These are phyloP conservation scores for Noctua pronuba DNA, from an alignment of 2,888 invertebrate species.

Conservation along the genomic window DNA sequence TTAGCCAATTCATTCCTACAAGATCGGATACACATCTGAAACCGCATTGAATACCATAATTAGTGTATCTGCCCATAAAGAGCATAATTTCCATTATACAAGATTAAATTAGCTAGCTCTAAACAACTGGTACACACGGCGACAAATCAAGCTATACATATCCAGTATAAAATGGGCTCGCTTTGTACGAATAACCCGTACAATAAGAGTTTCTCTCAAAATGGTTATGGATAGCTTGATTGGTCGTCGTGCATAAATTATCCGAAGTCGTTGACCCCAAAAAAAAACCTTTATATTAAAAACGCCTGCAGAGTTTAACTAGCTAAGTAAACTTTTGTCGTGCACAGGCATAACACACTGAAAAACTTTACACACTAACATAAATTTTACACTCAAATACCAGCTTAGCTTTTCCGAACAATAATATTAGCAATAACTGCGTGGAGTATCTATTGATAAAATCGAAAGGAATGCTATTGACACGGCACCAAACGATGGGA, in stretches of 20 bases:
- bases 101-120: not conserved
- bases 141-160: no score
- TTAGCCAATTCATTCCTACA: not conserved
- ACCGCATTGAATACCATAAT: not conserved
- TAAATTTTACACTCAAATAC: not conserved
- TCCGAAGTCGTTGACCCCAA: not conserved
- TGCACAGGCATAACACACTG: no score
- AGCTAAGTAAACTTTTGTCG: not conserved
- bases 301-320: not conserved
- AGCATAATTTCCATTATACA: not conserved
- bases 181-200: no score
- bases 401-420: not conserved
- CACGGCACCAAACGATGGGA: conserved; percentile 58
- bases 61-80: not conserved
- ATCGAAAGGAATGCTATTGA: conserved; percentile 42
- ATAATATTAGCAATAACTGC: not conserved
- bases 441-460: conserved; percentile 20
- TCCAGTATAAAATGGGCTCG: no score
- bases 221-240: no score
- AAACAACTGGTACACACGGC: not conserved
- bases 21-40: not conserved
- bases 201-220: no score
- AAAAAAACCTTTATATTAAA: not conserved
- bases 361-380: not conserved
- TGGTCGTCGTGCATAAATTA: no score